phyloP scores from a whole-genome alignment of 2,888 invertebrate genomes.

The Drosophila anceps region DNA sequence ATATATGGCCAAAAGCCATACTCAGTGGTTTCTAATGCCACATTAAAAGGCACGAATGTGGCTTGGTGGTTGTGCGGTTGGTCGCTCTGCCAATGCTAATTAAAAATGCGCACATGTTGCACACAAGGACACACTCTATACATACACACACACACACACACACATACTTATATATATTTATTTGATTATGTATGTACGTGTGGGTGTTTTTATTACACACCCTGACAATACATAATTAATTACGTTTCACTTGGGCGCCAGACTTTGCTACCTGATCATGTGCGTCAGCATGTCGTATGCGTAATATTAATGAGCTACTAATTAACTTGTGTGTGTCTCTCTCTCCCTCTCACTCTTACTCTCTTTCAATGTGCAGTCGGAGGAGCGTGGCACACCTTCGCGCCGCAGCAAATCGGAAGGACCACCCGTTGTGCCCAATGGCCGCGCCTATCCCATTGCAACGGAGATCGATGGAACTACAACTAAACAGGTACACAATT shows the following conservation, averaged over 20 bases:
- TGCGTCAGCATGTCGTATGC: constrained; percentile 68
- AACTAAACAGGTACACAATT: constrained; percentile 84
- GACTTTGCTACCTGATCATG: constrained; percentile 53
- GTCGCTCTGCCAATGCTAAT: constrained; percentile 56
- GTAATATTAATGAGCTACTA: constrained; percentile 75
- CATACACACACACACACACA: background rate
- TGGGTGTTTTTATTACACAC: constrained; percentile 44
- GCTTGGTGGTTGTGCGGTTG: constrained; percentile 17
- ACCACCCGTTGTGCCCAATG: constrained; percentile 87
- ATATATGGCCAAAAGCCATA: constrained; percentile 33
- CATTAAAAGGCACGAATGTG: constrained; percentile 31
- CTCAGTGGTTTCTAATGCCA: constrained; percentile 49
- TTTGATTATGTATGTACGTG: constrained; percentile 1
- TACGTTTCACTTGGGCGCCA: constrained; percentile 39
- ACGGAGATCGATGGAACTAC: constrained; percentile 84
- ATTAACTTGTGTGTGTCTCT: constrained; percentile 50
- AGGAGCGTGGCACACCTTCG: constrained; percentile 89
- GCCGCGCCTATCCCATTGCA: constrained; percentile 83
- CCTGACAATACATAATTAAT: constrained; percentile 73
- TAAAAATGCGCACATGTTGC: constrained; percentile 72
- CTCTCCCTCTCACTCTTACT: background rate
- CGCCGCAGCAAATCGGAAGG: constrained; percentile 93
- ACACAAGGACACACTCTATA: constrained; percentile 48
- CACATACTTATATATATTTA: constrained; percentile 3
- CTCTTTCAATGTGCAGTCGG: constrained; percentile 87